Conservation (phyloP, 2,113 vertebrate genomes). For the Corythornis cristatus region DNA sequence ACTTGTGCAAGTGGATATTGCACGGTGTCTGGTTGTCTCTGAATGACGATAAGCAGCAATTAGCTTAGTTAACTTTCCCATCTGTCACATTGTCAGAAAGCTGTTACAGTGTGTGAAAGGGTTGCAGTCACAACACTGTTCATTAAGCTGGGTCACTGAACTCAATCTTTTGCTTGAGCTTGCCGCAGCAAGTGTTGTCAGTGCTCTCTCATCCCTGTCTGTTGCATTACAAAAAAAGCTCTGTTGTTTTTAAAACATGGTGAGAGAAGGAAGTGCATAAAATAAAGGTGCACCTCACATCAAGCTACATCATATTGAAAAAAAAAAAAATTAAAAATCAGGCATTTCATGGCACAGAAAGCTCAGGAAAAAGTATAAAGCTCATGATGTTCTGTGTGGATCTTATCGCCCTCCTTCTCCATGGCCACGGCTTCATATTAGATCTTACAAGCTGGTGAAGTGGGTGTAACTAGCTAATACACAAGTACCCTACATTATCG, state of each 20-base stretch:
- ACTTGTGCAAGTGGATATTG: neutral
- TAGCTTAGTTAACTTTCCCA: neutral
- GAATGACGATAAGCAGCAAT: neutral
- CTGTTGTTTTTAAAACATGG: neutral
- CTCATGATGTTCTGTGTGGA: neutral
- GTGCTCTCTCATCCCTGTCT: neutral
- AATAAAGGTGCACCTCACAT: neutral
- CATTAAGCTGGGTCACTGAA: neutral
- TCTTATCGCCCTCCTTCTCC: neutral
- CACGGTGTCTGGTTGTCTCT: fast-evolving
- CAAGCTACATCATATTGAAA: neutral
- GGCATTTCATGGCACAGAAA: neutral
- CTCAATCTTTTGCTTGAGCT: neutral
- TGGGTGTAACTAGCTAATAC: neutral
- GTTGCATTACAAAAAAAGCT: neutral
- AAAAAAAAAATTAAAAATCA: neutral
- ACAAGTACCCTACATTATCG: neutral
- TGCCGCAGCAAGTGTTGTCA: neutral
- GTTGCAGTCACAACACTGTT: neutral
- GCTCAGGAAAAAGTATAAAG: neutral
- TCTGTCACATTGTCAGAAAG: neutral
- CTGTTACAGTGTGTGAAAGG: neutral
- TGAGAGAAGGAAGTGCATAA: neutral
- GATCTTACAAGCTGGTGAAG: neutral
- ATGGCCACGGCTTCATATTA: neutral